Evolutionary conservation across 2,797 vertebrate genomes (phyloP).

Genomic region (Halcyon leucocephala): DNA sequence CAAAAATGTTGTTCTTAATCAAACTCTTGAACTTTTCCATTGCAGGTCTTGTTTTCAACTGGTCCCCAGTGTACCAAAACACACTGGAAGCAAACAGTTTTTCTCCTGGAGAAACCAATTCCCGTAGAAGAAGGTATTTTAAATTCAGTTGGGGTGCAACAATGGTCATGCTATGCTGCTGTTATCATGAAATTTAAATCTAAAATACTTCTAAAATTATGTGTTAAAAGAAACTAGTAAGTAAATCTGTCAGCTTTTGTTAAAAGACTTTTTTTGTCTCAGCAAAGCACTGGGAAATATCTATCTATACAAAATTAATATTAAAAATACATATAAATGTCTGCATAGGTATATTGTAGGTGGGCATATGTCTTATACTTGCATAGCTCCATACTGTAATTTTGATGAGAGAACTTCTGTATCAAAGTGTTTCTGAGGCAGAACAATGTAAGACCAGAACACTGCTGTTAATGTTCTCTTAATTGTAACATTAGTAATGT

Average conservation of each 20-base stretch:
- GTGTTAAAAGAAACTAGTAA: not conserved
- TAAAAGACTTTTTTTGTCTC: not conserved
- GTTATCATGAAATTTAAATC: not conserved
- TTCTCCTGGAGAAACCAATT: constrained; percentile 90
- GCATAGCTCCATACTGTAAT: not conserved
- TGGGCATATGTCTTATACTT: not conserved
- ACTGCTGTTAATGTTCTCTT: not conserved
- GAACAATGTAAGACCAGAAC: not conserved
- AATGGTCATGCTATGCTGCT: not conserved
- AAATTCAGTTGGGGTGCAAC: not conserved
- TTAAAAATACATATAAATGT: not conserved
- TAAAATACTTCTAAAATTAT: not conserved
- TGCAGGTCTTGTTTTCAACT: constrained; percentile 93
- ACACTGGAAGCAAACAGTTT: constrained; percentile 95
- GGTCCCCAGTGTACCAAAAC: constrained; percentile 88
- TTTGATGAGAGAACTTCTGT: not conserved
- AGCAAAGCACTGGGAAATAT: not conserved
- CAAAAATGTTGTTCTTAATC: constrained; percentile 76
- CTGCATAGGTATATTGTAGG: not conserved
- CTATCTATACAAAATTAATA: not conserved
- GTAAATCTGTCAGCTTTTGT: not conserved
- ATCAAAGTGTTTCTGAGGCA: not conserved
- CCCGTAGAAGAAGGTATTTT: constrained; percentile 85
- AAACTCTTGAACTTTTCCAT: constrained; percentile 73
- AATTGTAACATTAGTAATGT: not conserved